Conservation (phyloP, 2,888 invertebrate genomes). For the Lasioglossum calceatum region DNA sequence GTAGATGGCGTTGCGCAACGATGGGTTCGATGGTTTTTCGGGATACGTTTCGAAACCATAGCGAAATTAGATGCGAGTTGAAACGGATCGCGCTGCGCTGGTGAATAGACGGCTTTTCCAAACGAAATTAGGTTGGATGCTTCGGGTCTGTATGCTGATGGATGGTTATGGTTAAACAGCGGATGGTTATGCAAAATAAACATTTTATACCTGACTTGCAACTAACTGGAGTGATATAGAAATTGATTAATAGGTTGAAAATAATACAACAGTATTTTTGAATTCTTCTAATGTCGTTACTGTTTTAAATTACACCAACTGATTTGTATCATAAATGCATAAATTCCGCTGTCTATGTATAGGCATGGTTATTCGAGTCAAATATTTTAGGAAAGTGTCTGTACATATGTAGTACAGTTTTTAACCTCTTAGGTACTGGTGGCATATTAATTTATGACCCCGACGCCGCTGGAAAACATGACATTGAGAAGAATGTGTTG, state of each 20-base stretch:
- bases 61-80: slow-evolving; percentile 20
- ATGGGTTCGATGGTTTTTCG: slow-evolving; percentile 12
- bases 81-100: neutral
- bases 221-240: too few species aligned
- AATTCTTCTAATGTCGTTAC: too few species aligned
- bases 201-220: too few species aligned
- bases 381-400: neutral
- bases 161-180: neutral
- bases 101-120: neutral
- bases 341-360: too few species aligned
- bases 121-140: neutral
- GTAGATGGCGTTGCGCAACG: slow-evolving; percentile 33
- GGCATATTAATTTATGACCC: neutral
- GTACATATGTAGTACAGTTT: neutral
- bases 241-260: too few species aligned
- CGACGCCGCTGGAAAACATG: too few species aligned
- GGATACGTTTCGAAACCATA: slow-evolving; percentile 32
- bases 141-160: neutral
- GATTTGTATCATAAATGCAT: too few species aligned
- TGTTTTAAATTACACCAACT: too few species aligned
- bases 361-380: neutral
- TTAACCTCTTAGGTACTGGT: neutral
- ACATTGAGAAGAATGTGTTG: neutral
- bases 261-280: too few species aligned
- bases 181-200: too few species aligned